phyloP scores from a whole-genome alignment of 2,113 vertebrate genomes.

The Rhombomys opimus region DNA sequence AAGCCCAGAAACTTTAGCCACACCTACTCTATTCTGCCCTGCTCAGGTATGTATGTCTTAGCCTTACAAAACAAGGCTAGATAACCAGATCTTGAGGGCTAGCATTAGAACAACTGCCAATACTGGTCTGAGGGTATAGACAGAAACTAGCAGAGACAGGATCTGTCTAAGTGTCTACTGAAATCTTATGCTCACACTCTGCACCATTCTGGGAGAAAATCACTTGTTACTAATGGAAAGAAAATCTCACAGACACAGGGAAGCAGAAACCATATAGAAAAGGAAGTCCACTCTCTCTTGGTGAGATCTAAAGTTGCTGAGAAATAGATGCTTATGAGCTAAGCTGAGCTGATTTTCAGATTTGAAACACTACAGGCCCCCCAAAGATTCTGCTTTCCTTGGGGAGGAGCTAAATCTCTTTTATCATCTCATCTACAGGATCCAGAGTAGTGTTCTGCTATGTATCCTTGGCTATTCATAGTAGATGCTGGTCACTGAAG shows the following conservation, averaged over 20 bases:
- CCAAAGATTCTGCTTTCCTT: not conserved
- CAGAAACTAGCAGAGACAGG: not conserved
- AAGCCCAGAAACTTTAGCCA: too few species aligned
- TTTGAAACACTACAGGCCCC: not conserved
- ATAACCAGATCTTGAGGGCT: too few species aligned
- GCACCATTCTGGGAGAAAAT: not conserved
- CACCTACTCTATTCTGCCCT: too few species aligned
- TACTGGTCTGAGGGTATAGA: not conserved
- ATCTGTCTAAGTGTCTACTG: not conserved
- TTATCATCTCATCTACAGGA: not conserved
- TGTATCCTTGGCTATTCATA: not conserved
- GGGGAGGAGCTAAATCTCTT: not conserved
- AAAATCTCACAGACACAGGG: not conserved
- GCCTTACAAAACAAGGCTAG: too few species aligned
- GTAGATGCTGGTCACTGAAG: not conserved
- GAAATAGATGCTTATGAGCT: not conserved
- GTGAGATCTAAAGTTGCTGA: not conserved
- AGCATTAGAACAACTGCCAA: too few species aligned
- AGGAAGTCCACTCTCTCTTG: not conserved
- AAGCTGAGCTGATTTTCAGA: not conserved
- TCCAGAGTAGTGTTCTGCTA: not conserved
- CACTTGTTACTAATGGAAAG: not conserved
- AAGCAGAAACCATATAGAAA: not conserved
- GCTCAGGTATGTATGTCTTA: too few species aligned
- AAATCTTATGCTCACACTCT: not conserved